Percentiles rank a stretch among this genome's conserved stretches.
These are phyloP conservation scores for Helicoverpa assulta DNA, from an alignment of 2,888 invertebrate species.

Conservation along the genomic window DNA sequence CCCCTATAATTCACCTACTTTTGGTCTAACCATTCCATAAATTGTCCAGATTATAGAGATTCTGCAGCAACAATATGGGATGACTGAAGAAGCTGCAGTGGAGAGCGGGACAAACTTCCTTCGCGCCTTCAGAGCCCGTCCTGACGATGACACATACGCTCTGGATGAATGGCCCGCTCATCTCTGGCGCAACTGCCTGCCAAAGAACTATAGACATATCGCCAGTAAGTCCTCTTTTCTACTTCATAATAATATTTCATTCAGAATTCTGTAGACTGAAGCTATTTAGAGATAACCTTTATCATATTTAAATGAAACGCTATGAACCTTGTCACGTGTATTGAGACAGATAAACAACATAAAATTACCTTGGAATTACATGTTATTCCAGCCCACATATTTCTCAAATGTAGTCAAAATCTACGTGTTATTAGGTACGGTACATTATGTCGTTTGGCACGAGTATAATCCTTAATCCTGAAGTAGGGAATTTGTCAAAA, in stretches of 20 bases:
- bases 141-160: conserved; percentile 93
- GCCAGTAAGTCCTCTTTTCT: conserved; percentile 88
- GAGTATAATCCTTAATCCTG: conserved; percentile 23
- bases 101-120: conserved; percentile 93
- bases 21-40: neutral
- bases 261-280: neutral
- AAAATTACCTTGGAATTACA: conserved; percentile 19
- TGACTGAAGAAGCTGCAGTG: conserved; percentile 91
- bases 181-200: conserved; percentile 94
- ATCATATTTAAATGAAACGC: neutral
- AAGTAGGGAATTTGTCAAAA: conserved; percentile 24
- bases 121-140: conserved; percentile 94
- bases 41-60: conserved; percentile 84
- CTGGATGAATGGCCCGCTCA: conserved; percentile 94
- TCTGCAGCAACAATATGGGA: conserved; percentile 91
- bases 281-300: conserved; percentile 1
- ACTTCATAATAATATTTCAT: neutral
- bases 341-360: neutral
- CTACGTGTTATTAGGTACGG: neutral
- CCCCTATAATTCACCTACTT: neutral
- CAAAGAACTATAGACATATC: conserved; percentile 93
- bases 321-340: conserved; percentile 1
- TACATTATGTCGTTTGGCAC: conserved; percentile 41
- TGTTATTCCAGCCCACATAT: conserved; percentile 32
- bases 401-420: conserved; percentile 9